Conservation (phyloP, 1,140 invertebrate species). For the Tetraneura akinire region DNA sequence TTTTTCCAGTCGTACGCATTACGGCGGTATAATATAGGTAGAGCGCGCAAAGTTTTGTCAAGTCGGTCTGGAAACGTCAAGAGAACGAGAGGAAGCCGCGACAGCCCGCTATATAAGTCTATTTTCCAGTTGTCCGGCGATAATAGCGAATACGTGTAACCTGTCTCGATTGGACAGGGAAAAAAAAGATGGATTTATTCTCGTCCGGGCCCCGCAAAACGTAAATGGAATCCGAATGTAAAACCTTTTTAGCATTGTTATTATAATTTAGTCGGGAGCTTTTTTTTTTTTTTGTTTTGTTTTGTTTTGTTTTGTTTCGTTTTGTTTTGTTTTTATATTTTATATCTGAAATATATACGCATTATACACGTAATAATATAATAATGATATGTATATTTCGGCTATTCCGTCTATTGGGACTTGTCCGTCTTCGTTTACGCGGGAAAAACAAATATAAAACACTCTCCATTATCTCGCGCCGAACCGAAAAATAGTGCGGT, state of each 20-base stretch:
- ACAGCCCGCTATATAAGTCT: conserved; percentile 22
- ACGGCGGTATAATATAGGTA: neutral
- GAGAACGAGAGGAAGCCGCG: neutral
- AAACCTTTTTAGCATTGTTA: conserved; percentile 50
- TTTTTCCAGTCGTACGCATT: too few species aligned
- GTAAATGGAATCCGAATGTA: conserved; percentile 51
- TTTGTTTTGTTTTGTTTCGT: too few species aligned
- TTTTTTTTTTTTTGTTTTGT: conserved; percentile 19
- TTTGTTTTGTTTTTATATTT: too few species aligned
- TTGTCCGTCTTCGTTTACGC: conserved; percentile 50
- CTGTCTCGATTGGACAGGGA: conserved; percentile 39
- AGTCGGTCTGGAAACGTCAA: conserved; percentile 3
- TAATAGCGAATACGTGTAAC: conserved; percentile 50
- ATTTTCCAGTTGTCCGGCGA: conserved; percentile 48
- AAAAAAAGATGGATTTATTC: conserved; percentile 51
- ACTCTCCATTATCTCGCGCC: conserved; percentile 42
- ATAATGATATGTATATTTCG: conserved; percentile 27
- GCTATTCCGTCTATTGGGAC: conserved; percentile 43
- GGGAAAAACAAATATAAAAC: conserved; percentile 50
- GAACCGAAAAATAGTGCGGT: conserved; percentile 26
- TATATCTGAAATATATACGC: neutral
- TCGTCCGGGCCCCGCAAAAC: conserved; percentile 9
- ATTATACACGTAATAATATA: neutral
- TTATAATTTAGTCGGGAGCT: conserved; percentile 43
- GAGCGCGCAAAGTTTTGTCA: conserved; percentile 42